These are phyloP conservation scores for Mesorhabditis belari DNA, from an alignment of 2,888 invertebrate species.

Conservation along the genomic window DNA sequence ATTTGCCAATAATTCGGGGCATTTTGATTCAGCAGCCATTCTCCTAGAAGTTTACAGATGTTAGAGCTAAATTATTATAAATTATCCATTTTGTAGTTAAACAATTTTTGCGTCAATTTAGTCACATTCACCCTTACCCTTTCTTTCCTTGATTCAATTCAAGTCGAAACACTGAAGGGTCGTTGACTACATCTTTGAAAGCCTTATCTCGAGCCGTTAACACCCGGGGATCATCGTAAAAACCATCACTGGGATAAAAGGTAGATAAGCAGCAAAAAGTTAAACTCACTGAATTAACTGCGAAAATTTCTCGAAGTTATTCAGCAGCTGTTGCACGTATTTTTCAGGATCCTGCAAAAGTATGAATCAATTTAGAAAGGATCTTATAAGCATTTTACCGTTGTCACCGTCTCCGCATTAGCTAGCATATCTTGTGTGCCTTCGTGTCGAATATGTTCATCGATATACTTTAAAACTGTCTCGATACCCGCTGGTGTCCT, in stretches of 20 bases:
- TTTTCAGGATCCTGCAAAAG: conserved; percentile 77
- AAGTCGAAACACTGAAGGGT: conserved; percentile 75
- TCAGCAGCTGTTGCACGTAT: conserved; percentile 87
- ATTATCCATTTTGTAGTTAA: neutral
- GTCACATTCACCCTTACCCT: conserved; percentile 5
- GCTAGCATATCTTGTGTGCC: conserved; percentile 94
- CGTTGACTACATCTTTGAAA: conserved; percentile 78
- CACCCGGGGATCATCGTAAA: conserved; percentile 91
- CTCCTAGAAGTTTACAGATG: too few relatives aligned
- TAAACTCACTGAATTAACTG: conserved; percentile 70
- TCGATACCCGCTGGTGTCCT: conserved; percentile 84
- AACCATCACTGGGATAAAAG: conserved; percentile 79
- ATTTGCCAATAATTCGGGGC: conserved; percentile 94
- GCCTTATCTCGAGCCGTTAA: conserved; percentile 68
- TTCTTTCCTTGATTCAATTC: conserved; percentile 57
- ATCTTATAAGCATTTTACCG: conserved; percentile 41
- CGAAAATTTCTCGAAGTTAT: conserved; percentile 86
- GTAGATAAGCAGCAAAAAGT: too few relatives aligned
- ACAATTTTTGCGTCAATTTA: neutral
- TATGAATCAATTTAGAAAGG: neutral
- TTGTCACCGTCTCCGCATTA: conserved; percentile 86
- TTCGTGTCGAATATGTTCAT: conserved; percentile 84
- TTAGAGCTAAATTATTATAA: neutral
- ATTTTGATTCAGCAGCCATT: conserved; percentile 74
- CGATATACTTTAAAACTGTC: conserved; percentile 82